Conservation (phyloP, 2,888 invertebrate genomes). For the Reticulitermes lucifugus region DNA sequence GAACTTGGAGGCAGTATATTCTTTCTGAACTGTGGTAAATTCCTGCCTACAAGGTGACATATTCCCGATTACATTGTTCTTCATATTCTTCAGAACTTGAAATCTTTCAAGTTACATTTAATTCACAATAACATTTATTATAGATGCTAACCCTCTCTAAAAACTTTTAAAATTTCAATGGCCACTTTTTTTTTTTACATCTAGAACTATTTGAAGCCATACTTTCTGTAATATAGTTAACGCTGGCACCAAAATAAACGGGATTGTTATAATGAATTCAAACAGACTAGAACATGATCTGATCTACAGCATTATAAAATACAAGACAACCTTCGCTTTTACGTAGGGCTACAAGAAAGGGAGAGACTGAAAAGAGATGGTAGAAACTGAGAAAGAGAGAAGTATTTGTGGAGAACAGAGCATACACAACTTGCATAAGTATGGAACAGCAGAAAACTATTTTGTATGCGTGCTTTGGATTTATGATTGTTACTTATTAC, state of each 20-base stretch:
- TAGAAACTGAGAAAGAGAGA: background rate
- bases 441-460: constrained; percentile 29
- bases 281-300: background rate
- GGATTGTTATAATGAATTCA: constrained; percentile 29
- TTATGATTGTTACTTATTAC: constrained; percentile 44
- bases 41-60: too few species aligned
- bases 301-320: background rate
- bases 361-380: background rate
- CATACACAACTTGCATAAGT: constrained; percentile 16
- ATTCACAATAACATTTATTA: too few species aligned
- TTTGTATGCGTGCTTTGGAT: constrained; percentile 40
- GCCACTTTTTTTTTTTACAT: too few species aligned
- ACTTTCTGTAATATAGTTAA: constrained; percentile 1
- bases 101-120: too few species aligned
- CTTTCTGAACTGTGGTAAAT: too few species aligned
- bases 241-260: background rate
- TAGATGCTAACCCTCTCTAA: too few species aligned
- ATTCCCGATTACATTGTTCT: too few species aligned
- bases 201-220: too few species aligned
- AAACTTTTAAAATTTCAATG: too few species aligned
- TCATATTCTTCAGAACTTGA: too few species aligned
- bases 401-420: constrained; percentile 12
- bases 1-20: too few species aligned
- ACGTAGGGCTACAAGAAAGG: background rate
- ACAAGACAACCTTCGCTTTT: too few species aligned